phyloP scores from a whole-genome alignment of 2,113 vertebrate genomes.

The Pachycephala philippinensis region DNA sequence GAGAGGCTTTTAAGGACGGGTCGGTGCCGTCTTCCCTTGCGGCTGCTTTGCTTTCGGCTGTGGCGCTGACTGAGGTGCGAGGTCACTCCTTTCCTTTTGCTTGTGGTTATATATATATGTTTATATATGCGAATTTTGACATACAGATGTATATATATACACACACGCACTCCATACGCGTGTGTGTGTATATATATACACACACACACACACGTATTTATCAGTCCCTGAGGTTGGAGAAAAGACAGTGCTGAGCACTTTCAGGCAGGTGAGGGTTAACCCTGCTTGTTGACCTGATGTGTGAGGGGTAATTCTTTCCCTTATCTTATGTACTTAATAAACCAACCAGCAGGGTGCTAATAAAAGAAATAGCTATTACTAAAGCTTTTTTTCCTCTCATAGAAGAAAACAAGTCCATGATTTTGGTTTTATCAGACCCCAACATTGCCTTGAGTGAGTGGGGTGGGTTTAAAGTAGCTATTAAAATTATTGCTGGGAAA shows the following conservation, averaged over 20 bases:
- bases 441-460: background rate
- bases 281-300: background rate
- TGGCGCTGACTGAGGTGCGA: fast-evolving
- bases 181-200: fast-evolving
- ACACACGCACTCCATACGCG: no score
- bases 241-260: background rate
- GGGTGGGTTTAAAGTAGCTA: background rate
- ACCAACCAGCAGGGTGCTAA: background rate
- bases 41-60: fast-evolving
- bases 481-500: constrained; percentile 26
- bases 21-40: fast-evolving
- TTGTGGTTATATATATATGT: fast-evolving
- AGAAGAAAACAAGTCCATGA: background rate
- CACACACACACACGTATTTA: fast-evolving
- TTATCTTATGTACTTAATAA: background rate
- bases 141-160: fast-evolving
- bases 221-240: no score
- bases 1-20: fast-evolving
- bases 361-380: background rate
- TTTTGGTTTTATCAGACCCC: background rate
- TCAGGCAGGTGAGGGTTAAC: background rate
- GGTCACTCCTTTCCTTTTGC: fast-evolving
- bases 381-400: background rate
- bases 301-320: background rate
- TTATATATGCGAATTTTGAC: fast-evolving